phyloP scores from a whole-genome alignment of 2,797 vertebrate species.

The Champsocephalus esox region DNA sequence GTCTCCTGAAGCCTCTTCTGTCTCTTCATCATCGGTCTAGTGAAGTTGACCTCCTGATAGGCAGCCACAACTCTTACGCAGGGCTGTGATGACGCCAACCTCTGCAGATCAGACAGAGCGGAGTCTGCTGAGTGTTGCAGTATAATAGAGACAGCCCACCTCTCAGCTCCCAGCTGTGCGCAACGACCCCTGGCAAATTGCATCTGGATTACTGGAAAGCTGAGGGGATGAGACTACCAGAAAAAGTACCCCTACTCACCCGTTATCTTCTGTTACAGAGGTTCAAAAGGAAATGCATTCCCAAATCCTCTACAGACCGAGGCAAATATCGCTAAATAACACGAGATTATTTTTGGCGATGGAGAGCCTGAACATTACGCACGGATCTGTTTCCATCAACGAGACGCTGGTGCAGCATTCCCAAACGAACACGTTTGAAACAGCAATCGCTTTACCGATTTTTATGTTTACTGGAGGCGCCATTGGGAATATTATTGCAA shows the following conservation, averaged over 20 bases:
- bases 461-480: constrained; percentile 96
- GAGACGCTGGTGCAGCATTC: not conserved
- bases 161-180: constrained; percentile 17
- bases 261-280: not conserved
- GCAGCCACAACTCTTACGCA: constrained; percentile 10
- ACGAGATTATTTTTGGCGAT: constrained; percentile 26
- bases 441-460: constrained; percentile 45
- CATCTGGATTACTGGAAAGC: constrained; percentile 39
- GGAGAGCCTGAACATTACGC: constrained; percentile 66
- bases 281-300: constrained; percentile 27
- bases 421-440: fast-evolving
- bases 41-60: not conserved
- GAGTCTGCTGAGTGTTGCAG: constrained; percentile 21
- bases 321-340: not conserved
- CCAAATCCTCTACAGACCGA: constrained; percentile 2
- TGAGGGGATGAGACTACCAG: constrained; percentile 20
- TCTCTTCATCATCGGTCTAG: not conserved
- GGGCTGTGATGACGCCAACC: constrained; percentile 33
- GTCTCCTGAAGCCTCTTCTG: not conserved
- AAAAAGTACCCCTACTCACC: constrained; percentile 6
- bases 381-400: constrained; percentile 34
- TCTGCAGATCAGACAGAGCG: not conserved
- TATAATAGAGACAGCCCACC: constrained; percentile 24
- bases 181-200: not conserved
- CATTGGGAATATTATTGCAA: constrained; percentile 93